Percentiles rank a stretch among this genome's conserved stretches.
Evolutionary conservation across 2,113 vertebrate genomes (phyloP).

Genomic region (Rhabdomys dilectus): DNA sequence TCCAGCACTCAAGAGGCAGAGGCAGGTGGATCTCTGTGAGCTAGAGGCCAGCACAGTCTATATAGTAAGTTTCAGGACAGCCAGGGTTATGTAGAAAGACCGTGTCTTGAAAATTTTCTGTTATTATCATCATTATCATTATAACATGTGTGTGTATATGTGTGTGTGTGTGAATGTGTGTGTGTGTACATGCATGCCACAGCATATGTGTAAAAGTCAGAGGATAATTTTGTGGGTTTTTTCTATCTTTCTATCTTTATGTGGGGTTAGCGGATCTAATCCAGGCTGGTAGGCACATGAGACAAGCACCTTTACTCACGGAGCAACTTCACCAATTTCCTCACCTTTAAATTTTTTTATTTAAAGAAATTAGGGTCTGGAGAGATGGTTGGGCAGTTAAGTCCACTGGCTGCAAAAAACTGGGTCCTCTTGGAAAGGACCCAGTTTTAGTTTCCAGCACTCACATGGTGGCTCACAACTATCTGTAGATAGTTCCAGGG

Average conservation of each 20-base stretch:
- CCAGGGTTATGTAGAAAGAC: background rate
- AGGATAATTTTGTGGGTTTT: background rate
- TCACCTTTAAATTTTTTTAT: background rate
- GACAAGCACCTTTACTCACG: background rate
- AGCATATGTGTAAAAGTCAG: background rate
- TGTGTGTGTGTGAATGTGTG: background rate
- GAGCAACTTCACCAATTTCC: background rate
- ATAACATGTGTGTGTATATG: background rate
- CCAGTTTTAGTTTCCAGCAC: background rate
- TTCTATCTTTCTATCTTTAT: background rate
- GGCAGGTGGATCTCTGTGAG: background rate
- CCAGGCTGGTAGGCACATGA: background rate
- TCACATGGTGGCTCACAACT: background rate
- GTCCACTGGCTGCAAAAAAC: too few relatives aligned
- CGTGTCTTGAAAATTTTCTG: background rate
- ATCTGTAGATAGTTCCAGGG: background rate
- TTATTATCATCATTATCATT: background rate
- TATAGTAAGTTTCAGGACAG: background rate
- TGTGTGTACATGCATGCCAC: background rate
- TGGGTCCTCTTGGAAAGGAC: background rate
- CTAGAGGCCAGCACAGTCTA: background rate
- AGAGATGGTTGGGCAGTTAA: background rate
- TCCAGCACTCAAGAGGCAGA: background rate
- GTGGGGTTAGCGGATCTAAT: background rate
- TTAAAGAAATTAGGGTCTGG: background rate